phyloP scores from a whole-genome alignment of 2,888 invertebrate genomes.

The Ischnura elegans region DNA sequence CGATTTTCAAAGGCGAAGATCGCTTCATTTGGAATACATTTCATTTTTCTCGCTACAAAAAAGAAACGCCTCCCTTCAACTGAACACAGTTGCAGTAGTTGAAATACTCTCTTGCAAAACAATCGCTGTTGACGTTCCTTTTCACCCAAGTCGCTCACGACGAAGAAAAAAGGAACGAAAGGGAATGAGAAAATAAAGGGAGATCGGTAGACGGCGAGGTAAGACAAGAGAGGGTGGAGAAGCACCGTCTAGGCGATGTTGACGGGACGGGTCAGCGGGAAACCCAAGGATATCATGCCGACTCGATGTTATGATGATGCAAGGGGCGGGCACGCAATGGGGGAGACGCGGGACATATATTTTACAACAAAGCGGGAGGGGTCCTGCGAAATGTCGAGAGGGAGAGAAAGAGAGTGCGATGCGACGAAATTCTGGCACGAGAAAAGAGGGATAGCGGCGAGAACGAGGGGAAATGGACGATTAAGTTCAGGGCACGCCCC shows the following conservation, averaged over 20 bases:
- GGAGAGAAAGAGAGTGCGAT: background rate
- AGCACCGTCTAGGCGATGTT: background rate
- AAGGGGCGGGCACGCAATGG: background rate
- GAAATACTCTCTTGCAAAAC: no score
- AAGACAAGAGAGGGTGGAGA: background rate
- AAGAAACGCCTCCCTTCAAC: no score
- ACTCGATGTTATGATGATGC: slow-evolving; percentile 10
- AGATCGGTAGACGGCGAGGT: background rate
- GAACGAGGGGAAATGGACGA: slow-evolving; percentile 33
- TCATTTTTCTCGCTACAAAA: no score
- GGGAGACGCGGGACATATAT: background rate
- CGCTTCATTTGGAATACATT: no score
- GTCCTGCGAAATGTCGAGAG: background rate
- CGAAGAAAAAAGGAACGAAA: background rate
- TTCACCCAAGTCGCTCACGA: no score
- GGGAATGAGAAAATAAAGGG: background rate
- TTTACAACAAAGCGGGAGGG: background rate
- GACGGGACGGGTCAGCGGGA: slow-evolving; percentile 48
- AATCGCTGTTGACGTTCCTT: no score
- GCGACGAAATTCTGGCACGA: slow-evolving; percentile 25
- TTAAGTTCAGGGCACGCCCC: background rate
- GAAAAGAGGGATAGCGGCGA: background rate
- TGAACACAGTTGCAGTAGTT: no score
- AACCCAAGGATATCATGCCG: slow-evolving; percentile 40
- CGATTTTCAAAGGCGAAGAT: no score